These are phyloP conservation scores for Stigmatopora argus DNA, from an alignment of 2,113 vertebrate species.

Conservation along the genomic window DNA sequence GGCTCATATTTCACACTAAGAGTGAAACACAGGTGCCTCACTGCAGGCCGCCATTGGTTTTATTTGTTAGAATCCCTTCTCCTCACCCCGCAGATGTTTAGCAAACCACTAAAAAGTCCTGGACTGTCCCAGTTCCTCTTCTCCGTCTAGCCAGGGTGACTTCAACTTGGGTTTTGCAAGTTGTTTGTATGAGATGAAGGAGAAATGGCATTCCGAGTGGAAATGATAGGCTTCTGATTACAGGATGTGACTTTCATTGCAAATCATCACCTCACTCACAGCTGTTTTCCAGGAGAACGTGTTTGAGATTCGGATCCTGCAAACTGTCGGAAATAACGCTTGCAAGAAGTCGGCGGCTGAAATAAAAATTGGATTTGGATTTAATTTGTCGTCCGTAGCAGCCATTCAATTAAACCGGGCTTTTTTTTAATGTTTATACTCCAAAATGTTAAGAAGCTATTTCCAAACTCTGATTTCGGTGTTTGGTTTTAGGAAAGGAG, in stretches of 20 bases:
- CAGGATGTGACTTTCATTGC: constrained; percentile 40
- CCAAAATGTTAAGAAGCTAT: no score
- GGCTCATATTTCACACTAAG: constrained; percentile 24
- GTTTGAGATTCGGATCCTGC: background rate
- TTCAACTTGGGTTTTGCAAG: constrained; percentile 27
- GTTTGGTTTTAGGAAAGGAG: no score
- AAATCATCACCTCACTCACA: constrained; percentile 22
- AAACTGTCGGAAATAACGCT: background rate
- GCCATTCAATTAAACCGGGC: no score
- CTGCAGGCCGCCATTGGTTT: constrained; percentile 35
- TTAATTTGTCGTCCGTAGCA: no score
- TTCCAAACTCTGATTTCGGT: no score
- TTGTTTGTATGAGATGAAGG: constrained; percentile 19
- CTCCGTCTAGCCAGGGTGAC: constrained; percentile 1
- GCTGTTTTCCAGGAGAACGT: constrained; percentile 21
- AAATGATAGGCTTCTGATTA: constrained; percentile 44
- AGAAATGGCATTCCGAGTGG: constrained; percentile 21
- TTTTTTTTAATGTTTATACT: no score
- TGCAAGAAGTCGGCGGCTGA: background rate
- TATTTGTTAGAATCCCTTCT: constrained; percentile 32
- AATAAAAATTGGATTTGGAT: no score
- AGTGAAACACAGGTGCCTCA: constrained; percentile 47
- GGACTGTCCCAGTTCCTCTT: background rate
- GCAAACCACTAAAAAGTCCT: constrained; percentile 18
- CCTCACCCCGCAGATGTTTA: constrained; percentile 29